Percentiles rank a stretch among this genome's conserved stretches.
phyloP scores from a whole-genome alignment of 1,140 invertebrate genomes.

The Drosophila chauvacae region DNA sequence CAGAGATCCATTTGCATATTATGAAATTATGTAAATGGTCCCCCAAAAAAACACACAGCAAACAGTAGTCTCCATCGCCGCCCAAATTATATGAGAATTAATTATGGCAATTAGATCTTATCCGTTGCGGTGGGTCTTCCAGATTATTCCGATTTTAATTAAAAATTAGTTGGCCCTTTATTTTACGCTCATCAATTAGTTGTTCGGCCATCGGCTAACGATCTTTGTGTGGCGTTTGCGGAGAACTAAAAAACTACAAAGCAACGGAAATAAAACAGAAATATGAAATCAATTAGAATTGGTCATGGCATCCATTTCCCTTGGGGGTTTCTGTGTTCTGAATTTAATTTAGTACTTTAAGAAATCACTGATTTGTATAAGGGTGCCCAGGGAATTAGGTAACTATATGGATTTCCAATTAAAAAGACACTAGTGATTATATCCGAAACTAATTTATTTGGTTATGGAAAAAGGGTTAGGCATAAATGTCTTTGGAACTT shows the following conservation, averaged over 20 bases:
- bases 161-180: slow-evolving; percentile 47
- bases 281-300: slow-evolving; percentile 36
- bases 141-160: slow-evolving; percentile 42
- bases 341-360: slow-evolving; percentile 6
- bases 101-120: slow-evolving; percentile 66
- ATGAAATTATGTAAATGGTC: slow-evolving; percentile 73
- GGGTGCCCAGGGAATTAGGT: neutral
- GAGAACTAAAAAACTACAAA: slow-evolving; percentile 24
- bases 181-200: slow-evolving; percentile 58
- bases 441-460: slow-evolving; percentile 13
- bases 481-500: neutral
- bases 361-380: neutral
- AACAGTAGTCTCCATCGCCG: slow-evolving; percentile 29
- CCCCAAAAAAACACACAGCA: slow-evolving; percentile 2
- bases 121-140: slow-evolving; percentile 38
- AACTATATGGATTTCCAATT: neutral
- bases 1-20: slow-evolving; percentile 52
- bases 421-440: neutral
- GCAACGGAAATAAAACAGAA: slow-evolving; percentile 31
- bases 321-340: slow-evolving; percentile 8
- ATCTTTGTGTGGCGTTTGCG: slow-evolving; percentile 34
- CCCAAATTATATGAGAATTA: slow-evolving; percentile 56
- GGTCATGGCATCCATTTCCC: slow-evolving; percentile 21
- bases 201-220: slow-evolving; percentile 25
- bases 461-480: neutral